Base-by-base conservation (phyloP, 2,888 invertebrate species). In the Deladenus siricidicola region DNA sequence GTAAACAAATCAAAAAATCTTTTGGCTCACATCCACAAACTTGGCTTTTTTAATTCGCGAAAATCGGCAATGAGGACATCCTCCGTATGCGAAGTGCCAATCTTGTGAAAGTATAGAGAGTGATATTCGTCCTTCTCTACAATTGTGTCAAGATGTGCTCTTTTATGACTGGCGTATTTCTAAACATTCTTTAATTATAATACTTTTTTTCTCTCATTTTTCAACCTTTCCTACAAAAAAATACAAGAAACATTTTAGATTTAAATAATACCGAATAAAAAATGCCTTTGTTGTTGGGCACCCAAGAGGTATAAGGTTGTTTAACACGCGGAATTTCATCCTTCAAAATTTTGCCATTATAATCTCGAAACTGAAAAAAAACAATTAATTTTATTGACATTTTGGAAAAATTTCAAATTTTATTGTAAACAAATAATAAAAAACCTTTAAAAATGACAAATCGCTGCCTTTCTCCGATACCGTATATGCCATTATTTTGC, bases 391-490 rank as follows among this genome's bases (percentile, higher is more conserved):
- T 34, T 43, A 3, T 30, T n/a, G n/a, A n/a, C n/a, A n/a, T n/a
- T n/a, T n/a, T n/a, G n/a, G n/a, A n/a, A n/a, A n/a, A n/a, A n/a
- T n/a, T n/a, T n/a, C n/a, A n/a, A 34, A 4, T n/a, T 21, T 14
- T 8, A 47, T 17, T 39, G 19, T 17, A 23, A n/a, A 43, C 24
- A 47, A 59, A 48, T 19, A 30, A 56, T 6, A 28, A 26, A 21
- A 19, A 26, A 82, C 83, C 75, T 82, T 80, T 74, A 96, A 89
- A 53, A 88, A 89, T 68, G 87, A 86, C 96, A 96, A 96, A 80
- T 98, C 96, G 1, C 93, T 93, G 0, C 96, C 96, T 80, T 89
- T 90, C 64, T 86, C 85, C 69, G 91, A 91, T 1, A 96, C 83
- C 0, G 89, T 90, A 81, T 93, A 96, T 0, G 93, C 93, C 82